phyloP scores from a whole-genome alignment of 1,140 invertebrate genomes.

The Araneus ventricosus region DNA sequence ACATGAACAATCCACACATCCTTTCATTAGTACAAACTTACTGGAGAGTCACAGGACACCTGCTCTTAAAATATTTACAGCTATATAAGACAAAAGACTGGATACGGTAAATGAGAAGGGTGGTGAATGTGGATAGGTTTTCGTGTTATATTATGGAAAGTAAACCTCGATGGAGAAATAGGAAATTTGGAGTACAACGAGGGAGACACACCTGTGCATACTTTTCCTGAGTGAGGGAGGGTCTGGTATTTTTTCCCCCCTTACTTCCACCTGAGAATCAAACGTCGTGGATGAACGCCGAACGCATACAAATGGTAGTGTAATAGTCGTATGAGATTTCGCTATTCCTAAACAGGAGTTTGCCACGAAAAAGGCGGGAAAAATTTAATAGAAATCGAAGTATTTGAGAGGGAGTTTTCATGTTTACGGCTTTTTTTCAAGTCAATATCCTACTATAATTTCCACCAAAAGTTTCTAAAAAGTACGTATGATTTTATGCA shows the following conservation, averaged over 20 bases:
- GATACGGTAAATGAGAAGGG: neutral
- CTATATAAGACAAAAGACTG: neutral
- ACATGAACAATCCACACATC: neutral
- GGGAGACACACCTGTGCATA: conserved; percentile 12
- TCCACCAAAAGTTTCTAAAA: too few relatives aligned
- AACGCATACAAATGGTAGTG: neutral
- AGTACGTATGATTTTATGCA: too few relatives aligned
- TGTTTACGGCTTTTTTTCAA: too few relatives aligned
- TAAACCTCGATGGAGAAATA: neutral
- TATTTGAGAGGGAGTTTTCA: too few relatives aligned
- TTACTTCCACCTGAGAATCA: neutral
- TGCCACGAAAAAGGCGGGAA: neutral
- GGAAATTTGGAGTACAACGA: neutral
- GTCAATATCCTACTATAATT: too few relatives aligned
- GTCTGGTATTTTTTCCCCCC: neutral
- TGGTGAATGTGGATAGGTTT: neutral
- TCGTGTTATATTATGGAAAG: neutral
- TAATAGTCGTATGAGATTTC: neutral
- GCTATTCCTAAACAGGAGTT: neutral
- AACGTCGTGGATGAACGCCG: neutral
- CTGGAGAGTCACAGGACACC: neutral
- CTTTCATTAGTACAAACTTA: neutral
- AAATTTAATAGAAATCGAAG: neutral
- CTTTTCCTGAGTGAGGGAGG: neutral
- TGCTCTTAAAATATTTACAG: neutral